Conservation (phyloP, 2,113 vertebrate species). For the Bos javanicus region DNA sequence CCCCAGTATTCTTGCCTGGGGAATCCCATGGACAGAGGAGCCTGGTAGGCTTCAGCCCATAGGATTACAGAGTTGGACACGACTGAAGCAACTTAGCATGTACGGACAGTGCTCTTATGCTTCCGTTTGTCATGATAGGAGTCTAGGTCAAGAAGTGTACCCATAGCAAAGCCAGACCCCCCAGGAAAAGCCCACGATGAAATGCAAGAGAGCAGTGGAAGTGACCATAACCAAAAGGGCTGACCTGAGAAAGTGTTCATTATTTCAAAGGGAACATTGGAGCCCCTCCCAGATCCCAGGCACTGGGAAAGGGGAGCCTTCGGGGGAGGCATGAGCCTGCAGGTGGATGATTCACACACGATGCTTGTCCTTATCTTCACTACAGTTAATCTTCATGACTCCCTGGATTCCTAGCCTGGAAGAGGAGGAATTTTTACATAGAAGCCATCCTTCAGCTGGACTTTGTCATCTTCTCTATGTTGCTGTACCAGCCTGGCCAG, state of each 20-base stretch:
- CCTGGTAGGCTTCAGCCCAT: neutral
- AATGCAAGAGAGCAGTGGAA: neutral
- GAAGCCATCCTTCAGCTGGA: neutral
- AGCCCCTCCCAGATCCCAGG: neutral
- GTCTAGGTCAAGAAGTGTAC: neutral
- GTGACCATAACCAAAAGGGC: neutral
- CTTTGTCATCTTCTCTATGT: neutral
- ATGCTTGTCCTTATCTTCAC: neutral
- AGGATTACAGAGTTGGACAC: neutral
- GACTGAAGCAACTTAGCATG: neutral
- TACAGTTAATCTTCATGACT: too few relatives aligned
- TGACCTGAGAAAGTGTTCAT: neutral
- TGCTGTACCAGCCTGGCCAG: neutral
- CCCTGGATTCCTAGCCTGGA: neutral
- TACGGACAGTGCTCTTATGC: neutral
- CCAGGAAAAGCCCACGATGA: neutral
- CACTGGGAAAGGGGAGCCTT: neutral
- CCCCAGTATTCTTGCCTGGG: neutral
- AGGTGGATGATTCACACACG: neutral
- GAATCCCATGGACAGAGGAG: neutral
- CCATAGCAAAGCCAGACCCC: neutral
- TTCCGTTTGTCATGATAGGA: neutral
- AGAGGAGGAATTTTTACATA: neutral
- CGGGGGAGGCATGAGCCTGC: neutral
- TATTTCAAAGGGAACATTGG: neutral